These are phyloP conservation scores for Trypoxylus dichotomus DNA, from an alignment of 1,140 invertebrate species.

Conservation along the genomic window DNA sequence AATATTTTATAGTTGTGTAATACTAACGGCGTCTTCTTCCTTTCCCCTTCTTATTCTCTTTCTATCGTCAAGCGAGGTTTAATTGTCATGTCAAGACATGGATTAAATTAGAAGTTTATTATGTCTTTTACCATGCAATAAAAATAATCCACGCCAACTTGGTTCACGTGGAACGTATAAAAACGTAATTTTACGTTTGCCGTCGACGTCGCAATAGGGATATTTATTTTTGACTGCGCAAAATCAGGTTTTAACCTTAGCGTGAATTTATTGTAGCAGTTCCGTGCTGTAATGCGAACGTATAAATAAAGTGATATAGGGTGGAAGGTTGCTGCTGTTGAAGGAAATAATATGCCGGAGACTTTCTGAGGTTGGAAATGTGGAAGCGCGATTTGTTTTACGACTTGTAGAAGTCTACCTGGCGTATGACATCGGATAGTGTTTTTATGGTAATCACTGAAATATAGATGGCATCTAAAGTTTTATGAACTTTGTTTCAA, in stretches of 20 bases:
- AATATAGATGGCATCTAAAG: neutral
- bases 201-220: conserved; percentile 22
- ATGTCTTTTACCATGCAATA: conserved; percentile 2
- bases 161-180: conserved; percentile 23
- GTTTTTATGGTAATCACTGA: conserved; percentile 7
- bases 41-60: neutral
- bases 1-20: too few relatives aligned
- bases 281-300: conserved; percentile 17
- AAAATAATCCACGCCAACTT: conserved; percentile 24
- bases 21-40: too few relatives aligned
- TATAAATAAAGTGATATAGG: conserved; percentile 25
- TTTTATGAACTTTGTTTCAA: neutral
- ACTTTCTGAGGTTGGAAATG: conserved; percentile 7
- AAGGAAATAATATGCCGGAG: conserved; percentile 13
- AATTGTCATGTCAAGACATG: neutral
- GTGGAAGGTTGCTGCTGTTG: neutral
- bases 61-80: neutral
- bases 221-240: conserved; percentile 19
- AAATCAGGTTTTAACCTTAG: conserved; percentile 23
- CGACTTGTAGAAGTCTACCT: neutral
- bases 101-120: conserved; percentile 12
- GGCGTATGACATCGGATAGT: conserved; percentile 2
- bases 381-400: conserved; percentile 10
- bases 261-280: conserved; percentile 25
- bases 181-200: conserved; percentile 19